phyloP scores from a whole-genome alignment of 2,113 vertebrate species.

The Varanus komodoensis region DNA sequence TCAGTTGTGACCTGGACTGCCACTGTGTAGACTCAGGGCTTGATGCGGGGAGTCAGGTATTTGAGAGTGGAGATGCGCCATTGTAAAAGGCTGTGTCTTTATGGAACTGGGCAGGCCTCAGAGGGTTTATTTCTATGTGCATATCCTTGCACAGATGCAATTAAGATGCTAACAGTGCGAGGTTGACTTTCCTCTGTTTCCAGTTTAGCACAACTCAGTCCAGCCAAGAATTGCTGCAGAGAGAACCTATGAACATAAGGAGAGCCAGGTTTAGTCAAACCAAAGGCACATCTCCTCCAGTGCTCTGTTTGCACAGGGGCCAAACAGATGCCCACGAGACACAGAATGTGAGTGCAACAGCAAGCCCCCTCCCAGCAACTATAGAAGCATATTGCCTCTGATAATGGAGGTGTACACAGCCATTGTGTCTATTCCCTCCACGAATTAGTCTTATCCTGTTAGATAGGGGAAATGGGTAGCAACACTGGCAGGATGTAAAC shows the following conservation, averaged over 20 bases:
- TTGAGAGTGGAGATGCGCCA: not conserved
- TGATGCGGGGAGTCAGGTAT: not conserved
- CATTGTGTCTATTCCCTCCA: too few relatives aligned
- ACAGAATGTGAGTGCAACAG: too few relatives aligned
- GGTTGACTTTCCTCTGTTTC: not conserved
- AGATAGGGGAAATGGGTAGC: too few relatives aligned
- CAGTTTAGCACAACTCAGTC: not conserved
- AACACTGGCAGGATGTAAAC: not conserved
- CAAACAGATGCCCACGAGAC: too few relatives aligned
- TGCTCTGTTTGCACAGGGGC: too few relatives aligned
- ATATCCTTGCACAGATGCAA: not conserved
- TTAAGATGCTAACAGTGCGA: not conserved
- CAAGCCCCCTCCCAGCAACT: too few relatives aligned
- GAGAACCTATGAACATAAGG: not conserved
- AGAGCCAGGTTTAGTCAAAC: too few relatives aligned
- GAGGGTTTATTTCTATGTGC: not conserved
- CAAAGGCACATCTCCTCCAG: too few relatives aligned
- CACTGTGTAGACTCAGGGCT: not conserved
- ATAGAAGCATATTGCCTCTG: too few relatives aligned
- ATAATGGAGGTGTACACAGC: too few relatives aligned
- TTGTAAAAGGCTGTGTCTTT: not conserved
- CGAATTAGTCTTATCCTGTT: too few relatives aligned
- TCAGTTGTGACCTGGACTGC: not conserved
- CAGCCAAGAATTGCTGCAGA: not conserved
- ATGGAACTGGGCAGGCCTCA: not conserved